Evolutionary conservation across 2,113 vertebrate species (phyloP), one percentile per base, ranked within the genome.

Genomic region (Ammospiza caudacuta): DNA sequence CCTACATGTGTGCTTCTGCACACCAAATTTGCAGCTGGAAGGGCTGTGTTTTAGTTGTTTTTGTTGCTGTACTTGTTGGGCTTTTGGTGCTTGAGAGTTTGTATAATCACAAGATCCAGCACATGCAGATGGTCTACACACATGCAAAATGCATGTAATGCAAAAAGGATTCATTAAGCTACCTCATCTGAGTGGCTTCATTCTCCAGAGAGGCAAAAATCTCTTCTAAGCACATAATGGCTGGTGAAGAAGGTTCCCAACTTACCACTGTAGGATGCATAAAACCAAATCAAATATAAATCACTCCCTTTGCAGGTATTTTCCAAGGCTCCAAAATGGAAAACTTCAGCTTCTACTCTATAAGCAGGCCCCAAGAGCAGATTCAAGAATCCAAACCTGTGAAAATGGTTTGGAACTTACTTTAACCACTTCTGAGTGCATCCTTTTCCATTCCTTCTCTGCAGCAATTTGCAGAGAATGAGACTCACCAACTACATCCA

Each of bases 21-120:
- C 90, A 96, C 75, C 76, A 93, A 96, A 89, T 92, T 93, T 96
- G 92, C 88, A 76, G 95, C 92, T 96, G 88, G 76, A 89, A 93
- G 25, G 46, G 37, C 85, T 78, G 72, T 49, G 37, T 67, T 92
- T 89, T 86, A 80, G 68, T n/a, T 73, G 0, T 18, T 95, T 90
- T 83, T 63, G 39, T 87, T 93, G 83, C 59, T 74, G 27, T 54
- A 77, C 18, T 87, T 87, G 23, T 68, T 89, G 39, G 10, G 8
- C 1, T 78, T 93, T 89, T 95, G 46, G 51, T 67, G 22, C 83
- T 93, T 75, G 22, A 35, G 46, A 41, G 47, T 90, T 55, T 81
- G 44, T 57, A 15, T 24, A 49, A 74, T 47, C 63, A 44, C 57
- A 77, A 88, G 55, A 47, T 62, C 55, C 66, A 31, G 18, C 87